Conservation (phyloP, 1,140 invertebrate genomes). For the Drusus annulatus region DNA sequence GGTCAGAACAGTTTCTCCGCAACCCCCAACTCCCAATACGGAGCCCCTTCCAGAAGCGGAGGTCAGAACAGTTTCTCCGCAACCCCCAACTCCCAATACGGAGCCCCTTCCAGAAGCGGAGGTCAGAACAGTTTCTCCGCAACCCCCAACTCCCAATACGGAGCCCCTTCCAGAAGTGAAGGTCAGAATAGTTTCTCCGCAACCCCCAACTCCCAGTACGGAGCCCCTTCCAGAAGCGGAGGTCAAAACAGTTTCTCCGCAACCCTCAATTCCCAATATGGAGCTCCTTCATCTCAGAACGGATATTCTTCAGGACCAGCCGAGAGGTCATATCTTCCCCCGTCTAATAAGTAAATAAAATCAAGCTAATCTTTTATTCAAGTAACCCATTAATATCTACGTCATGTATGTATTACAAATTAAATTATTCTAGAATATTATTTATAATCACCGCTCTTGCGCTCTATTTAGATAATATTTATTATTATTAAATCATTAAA, state of each 20-base stretch:
- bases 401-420: too few relatives aligned
- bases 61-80: too few relatives aligned
- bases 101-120: not conserved
- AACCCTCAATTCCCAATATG: conserved; percentile 24
- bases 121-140: not conserved
- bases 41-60: too few relatives aligned
- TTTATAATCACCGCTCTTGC: too few relatives aligned
- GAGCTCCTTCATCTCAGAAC: not conserved
- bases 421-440: too few relatives aligned
- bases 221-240: conserved; percentile 7
- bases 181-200: not conserved
- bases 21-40: too few relatives aligned
- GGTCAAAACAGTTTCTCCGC: not conserved
- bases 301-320: not conserved
- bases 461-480: too few relatives aligned
- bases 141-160: conserved; percentile 16
- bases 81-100: conserved; percentile 25
- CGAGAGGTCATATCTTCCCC: conserved; percentile 51
- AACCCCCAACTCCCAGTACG: conserved; percentile 26
- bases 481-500: too few relatives aligned
- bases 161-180: not conserved
- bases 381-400: too few relatives aligned
- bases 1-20: too few relatives aligned
- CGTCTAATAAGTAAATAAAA: too few relatives aligned
- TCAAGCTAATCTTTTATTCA: too few relatives aligned